Conservation (phyloP, 2,797 vertebrate species). For the Anableps anableps region DNA sequence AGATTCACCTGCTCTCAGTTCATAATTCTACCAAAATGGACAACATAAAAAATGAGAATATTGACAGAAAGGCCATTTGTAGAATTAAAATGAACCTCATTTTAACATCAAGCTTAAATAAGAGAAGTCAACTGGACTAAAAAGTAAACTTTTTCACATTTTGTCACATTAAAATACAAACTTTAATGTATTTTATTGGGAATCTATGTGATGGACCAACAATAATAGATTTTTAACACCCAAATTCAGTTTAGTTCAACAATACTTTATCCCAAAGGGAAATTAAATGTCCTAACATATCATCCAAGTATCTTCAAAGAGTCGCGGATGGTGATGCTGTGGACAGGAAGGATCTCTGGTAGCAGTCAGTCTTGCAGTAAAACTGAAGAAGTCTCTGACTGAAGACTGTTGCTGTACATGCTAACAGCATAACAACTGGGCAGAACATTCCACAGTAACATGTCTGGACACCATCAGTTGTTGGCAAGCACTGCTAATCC, state of each 20-base stretch:
- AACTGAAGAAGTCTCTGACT: too few relatives aligned
- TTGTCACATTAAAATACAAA: background rate
- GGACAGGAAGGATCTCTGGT: too few relatives aligned
- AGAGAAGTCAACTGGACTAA: background rate
- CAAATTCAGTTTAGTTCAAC: too few relatives aligned
- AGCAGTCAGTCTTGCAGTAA: too few relatives aligned
- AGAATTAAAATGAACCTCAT: background rate
- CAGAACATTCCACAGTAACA: too few relatives aligned
- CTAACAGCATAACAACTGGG: too few relatives aligned
- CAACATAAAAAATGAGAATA: slow-evolving; percentile 20
- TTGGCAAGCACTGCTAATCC: too few relatives aligned
- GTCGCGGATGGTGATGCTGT: background rate
- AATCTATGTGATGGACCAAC: background rate
- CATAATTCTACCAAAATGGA: slow-evolving; percentile 35
- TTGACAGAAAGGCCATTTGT: background rate
- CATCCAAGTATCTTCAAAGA: background rate
- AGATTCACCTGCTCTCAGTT: slow-evolving; percentile 40
- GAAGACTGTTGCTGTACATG: too few relatives aligned
- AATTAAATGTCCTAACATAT: background rate
- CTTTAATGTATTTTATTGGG: background rate
- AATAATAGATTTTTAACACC: background rate
- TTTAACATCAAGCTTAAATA: background rate
- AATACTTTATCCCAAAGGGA: background rate
- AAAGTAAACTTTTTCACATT: background rate
- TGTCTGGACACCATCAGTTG: too few relatives aligned